These are phyloP conservation scores for Trissolcus basalis DNA, from an alignment of 1,140 invertebrate genomes.

Conservation along the genomic window DNA sequence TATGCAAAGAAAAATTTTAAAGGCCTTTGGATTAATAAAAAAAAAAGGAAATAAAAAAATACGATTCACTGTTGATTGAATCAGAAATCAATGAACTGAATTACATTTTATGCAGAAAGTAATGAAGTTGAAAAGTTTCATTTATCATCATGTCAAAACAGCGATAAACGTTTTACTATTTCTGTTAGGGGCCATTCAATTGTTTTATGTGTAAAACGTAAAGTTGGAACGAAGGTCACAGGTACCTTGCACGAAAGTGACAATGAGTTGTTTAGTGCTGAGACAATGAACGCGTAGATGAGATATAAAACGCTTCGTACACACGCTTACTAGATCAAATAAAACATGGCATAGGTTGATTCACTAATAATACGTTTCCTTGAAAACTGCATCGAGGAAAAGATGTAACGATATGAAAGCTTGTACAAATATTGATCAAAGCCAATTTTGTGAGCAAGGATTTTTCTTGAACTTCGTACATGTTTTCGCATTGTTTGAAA, in stretches of 20 bases:
- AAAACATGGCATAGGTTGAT: slow-evolving; percentile 4
- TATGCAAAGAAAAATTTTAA: too few relatives aligned
- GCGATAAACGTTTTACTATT: too few relatives aligned
- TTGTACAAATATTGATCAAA: slow-evolving; percentile 2
- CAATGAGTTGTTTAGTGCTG: slow-evolving; percentile 4
- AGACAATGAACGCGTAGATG: background rate
- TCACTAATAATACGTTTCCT: slow-evolving; percentile 13
- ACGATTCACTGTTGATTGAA: too few relatives aligned
- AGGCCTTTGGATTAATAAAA: too few relatives aligned
- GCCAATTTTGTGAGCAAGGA: background rate
- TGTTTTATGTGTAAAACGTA: slow-evolving; percentile 11
- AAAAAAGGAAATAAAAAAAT: too few relatives aligned
- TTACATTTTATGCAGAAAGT: too few relatives aligned
- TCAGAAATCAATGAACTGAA: too few relatives aligned
- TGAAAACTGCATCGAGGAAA: slow-evolving; percentile 15
- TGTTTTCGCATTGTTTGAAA: too few relatives aligned
- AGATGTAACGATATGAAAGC: slow-evolving; percentile 14
- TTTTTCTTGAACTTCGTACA: background rate
- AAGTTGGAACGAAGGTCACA: slow-evolving; percentile 21
- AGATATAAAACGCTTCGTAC: slow-evolving; percentile 13
- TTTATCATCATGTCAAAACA: too few relatives aligned
- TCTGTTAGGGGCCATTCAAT: slow-evolving; percentile 2
- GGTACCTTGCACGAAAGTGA: slow-evolving; percentile 22
- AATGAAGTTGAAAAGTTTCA: too few relatives aligned
- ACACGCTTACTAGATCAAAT: slow-evolving; percentile 23